phyloP scores from a whole-genome alignment of 2,113 vertebrate species.

The Dasyurus viverrinus region DNA sequence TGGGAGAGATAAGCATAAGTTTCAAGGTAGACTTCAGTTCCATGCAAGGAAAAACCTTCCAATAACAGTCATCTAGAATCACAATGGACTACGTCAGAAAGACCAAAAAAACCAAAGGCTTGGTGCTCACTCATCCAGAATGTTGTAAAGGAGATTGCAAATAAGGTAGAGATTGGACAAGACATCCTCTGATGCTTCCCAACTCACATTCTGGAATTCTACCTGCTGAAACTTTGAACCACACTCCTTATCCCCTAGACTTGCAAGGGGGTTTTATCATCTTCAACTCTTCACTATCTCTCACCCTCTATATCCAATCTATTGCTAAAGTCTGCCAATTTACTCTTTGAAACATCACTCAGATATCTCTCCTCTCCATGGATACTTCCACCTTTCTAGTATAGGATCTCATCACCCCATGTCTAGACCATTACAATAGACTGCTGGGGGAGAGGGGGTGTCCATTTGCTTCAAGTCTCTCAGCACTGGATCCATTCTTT shows the following conservation, averaged over 20 bases:
- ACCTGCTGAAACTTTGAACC: background rate
- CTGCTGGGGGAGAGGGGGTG: no score
- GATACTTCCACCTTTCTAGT: background rate
- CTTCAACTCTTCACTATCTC: background rate
- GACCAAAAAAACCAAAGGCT: background rate
- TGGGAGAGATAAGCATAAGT: background rate
- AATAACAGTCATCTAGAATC: background rate
- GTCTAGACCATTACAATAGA: background rate
- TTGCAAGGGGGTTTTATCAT: background rate
- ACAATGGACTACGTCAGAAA: background rate
- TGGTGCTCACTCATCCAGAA: background rate
- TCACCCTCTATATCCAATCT: background rate
- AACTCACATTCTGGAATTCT: background rate
- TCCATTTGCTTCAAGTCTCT: background rate
- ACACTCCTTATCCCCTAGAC: background rate
- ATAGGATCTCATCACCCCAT: background rate
- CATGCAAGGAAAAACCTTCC: background rate
- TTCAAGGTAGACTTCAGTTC: no score
- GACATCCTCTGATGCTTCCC: background rate
- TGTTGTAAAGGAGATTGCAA: background rate
- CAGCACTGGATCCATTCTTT: background rate
- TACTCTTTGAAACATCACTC: background rate
- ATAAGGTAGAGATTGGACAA: background rate
- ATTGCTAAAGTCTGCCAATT: background rate
- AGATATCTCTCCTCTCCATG: background rate